These are phyloP conservation scores for Speoplatyrhinus poulsoni DNA, from an alignment of 2,113 vertebrate genomes.

Conservation along the genomic window DNA sequence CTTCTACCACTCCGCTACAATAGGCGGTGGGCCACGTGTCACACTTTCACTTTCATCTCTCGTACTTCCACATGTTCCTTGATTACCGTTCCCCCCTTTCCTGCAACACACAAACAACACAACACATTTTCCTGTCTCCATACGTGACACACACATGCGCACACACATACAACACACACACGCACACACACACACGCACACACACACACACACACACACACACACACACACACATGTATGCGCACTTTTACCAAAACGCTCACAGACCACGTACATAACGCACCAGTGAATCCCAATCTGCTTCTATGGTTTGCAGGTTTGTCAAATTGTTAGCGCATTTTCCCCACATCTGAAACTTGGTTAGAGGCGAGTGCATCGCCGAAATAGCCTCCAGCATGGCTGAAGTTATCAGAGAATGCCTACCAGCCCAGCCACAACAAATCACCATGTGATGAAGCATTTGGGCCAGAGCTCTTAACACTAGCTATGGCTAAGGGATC, in stretches of 20 bases:
- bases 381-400: conserved; percentile 65
- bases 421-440: conserved; percentile 63
- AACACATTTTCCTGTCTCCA: neutral
- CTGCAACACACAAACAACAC: neutral
- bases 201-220: conserved; percentile 15
- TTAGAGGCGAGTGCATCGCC: conserved; percentile 55
- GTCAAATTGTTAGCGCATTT: conserved; percentile 67
- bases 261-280: conserved; percentile 12
- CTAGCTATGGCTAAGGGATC: conserved; percentile 58
- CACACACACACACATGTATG: conserved; percentile 18
- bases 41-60: neutral
- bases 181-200: conserved; percentile 2
- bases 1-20: conserved; percentile 1
- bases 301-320: conserved; percentile 71
- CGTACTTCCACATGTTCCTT: neutral
- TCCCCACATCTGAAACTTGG: conserved; percentile 68
- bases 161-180: conserved; percentile 6
- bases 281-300: conserved; percentile 38
- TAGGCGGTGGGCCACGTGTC: neutral
- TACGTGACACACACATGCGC: conserved; percentile 7
- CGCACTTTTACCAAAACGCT: too few relatives aligned
- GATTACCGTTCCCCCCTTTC: too few relatives aligned
- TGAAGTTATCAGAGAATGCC: conserved; percentile 47
- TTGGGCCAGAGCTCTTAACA: conserved; percentile 51
- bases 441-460: conserved; percentile 75